A percentile compares a stretch with the other conserved stretches of the same genome.
Conservation (phyloP, 2,888 invertebrate species). For the Oxycera nigricornis region DNA sequence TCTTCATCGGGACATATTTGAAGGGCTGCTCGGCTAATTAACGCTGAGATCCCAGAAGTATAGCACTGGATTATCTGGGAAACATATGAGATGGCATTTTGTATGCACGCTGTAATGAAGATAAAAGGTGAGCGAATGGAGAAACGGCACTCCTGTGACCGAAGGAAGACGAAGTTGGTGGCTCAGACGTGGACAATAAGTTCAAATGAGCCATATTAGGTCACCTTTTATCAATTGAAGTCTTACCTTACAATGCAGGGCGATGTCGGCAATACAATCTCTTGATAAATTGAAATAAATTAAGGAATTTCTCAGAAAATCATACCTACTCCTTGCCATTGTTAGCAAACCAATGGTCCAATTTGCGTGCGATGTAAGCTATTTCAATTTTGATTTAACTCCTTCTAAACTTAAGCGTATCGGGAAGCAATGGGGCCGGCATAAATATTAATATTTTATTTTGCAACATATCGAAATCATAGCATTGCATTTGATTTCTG, state of each 20-base stretch:
- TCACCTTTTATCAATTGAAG: background rate
- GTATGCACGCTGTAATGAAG: slow-evolving; percentile 16
- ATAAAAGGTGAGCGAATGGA: slow-evolving; percentile 22
- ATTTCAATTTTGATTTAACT: no score
- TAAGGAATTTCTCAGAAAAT: no score
- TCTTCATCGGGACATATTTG: slow-evolving; percentile 32
- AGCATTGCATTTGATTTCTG: no score
- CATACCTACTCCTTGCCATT: no score
- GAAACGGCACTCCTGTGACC: background rate
- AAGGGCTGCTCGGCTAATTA: slow-evolving; percentile 39
- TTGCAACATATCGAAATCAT: no score
- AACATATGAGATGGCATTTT: slow-evolving; percentile 28
- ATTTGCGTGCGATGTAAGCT: no score
- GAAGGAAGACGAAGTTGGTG: slow-evolving; percentile 11
- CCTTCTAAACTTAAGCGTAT: no score
- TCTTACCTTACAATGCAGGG: background rate
- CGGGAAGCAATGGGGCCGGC: no score
- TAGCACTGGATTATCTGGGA: background rate
- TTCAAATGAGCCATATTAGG: background rate
- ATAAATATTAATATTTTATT: no score
- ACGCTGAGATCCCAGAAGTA: slow-evolving; percentile 27
- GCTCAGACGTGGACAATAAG: background rate
- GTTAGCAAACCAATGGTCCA: no score
- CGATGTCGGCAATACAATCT: no score
- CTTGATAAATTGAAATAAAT: no score